Conservation (phyloP, 2,888 invertebrate species). For the Axea sp. region DNA sequence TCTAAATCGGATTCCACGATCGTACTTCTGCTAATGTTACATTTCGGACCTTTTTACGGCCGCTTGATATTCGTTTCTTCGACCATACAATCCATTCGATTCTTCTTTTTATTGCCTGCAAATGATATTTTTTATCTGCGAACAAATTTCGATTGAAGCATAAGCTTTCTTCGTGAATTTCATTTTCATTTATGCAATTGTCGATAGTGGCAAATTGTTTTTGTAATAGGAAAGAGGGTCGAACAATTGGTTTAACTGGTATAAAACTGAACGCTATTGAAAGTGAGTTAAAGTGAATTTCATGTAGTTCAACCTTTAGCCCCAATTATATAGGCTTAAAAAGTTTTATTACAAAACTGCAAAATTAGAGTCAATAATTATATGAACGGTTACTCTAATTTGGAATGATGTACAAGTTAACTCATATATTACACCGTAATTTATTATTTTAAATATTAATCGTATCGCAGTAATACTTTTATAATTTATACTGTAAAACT, state of each 20-base stretch:
- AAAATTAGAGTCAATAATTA: no score
- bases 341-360: no score
- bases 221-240: slow-evolving; percentile 1
- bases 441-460: no score
- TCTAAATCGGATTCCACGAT: slow-evolving; percentile 56
- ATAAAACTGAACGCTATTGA: slow-evolving; percentile 4
- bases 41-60: slow-evolving; percentile 48
- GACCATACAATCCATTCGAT: slow-evolving; percentile 29
- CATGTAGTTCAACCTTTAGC: no score
- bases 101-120: slow-evolving; percentile 38
- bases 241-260: not conserved
- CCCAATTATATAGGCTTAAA: no score
- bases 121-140: slow-evolving; percentile 41
- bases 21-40: slow-evolving; percentile 55
- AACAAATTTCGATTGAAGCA: slow-evolving; percentile 43
- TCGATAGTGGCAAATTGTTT: slow-evolving; percentile 27
- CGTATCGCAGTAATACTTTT: no score
- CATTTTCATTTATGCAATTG: slow-evolving; percentile 36
- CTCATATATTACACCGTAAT: no score
- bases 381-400: no score
- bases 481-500: no score
- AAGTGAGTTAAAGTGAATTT: not conserved
- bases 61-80: slow-evolving; percentile 52
- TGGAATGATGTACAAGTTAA: no score
- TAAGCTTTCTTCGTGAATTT: slow-evolving; percentile 50